phyloP scores from a whole-genome alignment of 2,888 invertebrate species.

The Bombylius discolor region DNA sequence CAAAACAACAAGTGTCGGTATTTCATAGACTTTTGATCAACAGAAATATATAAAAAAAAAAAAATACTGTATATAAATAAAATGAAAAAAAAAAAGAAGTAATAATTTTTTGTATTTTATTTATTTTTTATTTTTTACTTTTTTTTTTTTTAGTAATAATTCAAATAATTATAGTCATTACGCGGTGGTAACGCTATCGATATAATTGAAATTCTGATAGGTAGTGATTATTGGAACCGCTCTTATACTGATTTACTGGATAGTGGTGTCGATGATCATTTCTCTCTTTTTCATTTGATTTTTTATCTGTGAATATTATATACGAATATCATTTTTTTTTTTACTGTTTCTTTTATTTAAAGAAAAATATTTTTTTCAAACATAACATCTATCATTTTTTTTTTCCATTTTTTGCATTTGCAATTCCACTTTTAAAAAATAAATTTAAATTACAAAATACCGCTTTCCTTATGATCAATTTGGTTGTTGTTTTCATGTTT shows the following conservation, averaged over 20 bases:
- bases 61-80: neutral
- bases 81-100: neutral
- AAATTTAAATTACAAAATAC: neutral
- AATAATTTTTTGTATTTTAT: neutral
- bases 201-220: slow-evolving; percentile 39
- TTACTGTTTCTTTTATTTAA: neutral
- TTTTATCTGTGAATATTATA: neutral
- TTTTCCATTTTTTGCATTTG: neutral
- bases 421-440: neutral
- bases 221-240: slow-evolving; percentile 30
- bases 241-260: slow-evolving; percentile 1
- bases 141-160: slow-evolving; percentile 31
- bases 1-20: slow-evolving; percentile 8
- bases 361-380: neutral
- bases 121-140: neutral
- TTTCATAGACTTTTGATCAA: slow-evolving; percentile 6
- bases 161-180: slow-evolving; percentile 39
- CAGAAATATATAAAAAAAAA: neutral
- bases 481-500: too few species aligned
- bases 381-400: neutral
- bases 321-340: neutral
- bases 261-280: neutral
- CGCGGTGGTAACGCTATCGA: slow-evolving; percentile 39
- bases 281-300: neutral
- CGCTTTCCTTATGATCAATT: neutral